Conservation (phyloP, 2,797 vertebrate species). For the Esox masquinongy region DNA sequence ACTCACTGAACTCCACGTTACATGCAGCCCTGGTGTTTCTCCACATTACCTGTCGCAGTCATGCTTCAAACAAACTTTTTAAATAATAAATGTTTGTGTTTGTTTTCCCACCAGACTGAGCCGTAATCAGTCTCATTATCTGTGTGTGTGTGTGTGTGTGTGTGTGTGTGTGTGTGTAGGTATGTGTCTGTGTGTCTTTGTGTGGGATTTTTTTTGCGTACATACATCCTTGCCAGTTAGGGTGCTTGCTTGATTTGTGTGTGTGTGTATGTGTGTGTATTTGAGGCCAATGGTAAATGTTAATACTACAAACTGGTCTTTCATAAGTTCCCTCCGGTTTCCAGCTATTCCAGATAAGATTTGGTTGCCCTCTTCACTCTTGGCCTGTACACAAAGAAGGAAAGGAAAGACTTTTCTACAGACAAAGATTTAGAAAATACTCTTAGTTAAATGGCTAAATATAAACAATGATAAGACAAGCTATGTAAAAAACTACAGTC, state of each 20-base stretch:
- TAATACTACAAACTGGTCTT: slow-evolving; percentile 35
- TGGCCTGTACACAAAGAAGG: slow-evolving; percentile 26
- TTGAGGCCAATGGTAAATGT: slow-evolving; percentile 26
- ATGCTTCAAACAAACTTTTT: slow-evolving; percentile 17
- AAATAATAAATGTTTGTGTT: slow-evolving; percentile 3
- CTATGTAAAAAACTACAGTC: neutral
- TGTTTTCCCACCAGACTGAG: slow-evolving; percentile 7
- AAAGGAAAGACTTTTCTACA: slow-evolving; percentile 33
- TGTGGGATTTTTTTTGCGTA: neutral
- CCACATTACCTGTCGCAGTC: slow-evolving; percentile 16
- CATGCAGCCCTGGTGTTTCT: slow-evolving; percentile 34
- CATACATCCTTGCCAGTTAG: too few relatives aligned
- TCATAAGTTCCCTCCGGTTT: slow-evolving; percentile 48
- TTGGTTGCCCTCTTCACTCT: slow-evolving; percentile 40
- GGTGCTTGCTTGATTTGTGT: neutral
- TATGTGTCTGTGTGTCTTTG: slow-evolving; percentile 25
- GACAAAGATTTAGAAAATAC: slow-evolving; percentile 42
- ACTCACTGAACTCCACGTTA: slow-evolving; percentile 38
- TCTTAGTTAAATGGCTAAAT: slow-evolving; percentile 33
- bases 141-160: slow-evolving; percentile 13
- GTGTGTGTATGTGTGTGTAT: neutral
- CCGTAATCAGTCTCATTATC: slow-evolving; percentile 18
- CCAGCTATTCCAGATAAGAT: slow-evolving; percentile 60
- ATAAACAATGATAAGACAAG: slow-evolving; percentile 17
- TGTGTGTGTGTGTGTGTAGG: slow-evolving; percentile 23